Evolutionary conservation across 2,797 vertebrate species (phyloP).

Genomic region (Crypturellus tataupa): DNA sequence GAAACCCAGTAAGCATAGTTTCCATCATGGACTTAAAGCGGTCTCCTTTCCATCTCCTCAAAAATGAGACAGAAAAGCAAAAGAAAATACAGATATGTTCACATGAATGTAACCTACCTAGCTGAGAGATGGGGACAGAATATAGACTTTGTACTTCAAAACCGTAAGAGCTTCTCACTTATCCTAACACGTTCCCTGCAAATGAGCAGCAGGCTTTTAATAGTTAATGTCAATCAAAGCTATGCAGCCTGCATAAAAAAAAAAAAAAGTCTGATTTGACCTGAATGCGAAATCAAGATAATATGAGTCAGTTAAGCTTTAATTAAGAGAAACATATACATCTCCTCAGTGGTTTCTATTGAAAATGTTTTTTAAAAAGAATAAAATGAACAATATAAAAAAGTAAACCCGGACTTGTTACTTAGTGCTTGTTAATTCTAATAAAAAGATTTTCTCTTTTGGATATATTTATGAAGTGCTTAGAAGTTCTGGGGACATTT

Average conservation of each 20-base stretch:
- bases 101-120: not conserved
- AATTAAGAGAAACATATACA: not conserved
- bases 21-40: not conserved
- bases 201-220: not conserved
- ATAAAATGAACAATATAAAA: not conserved
- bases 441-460: not conserved
- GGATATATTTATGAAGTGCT: not conserved
- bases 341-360: not conserved
- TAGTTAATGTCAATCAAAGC: not conserved
- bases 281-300: not conserved
- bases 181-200: not conserved
- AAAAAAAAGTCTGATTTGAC: not conserved
- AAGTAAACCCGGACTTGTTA: not conserved
- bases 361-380: not conserved
- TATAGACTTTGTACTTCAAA: not conserved
- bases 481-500: not conserved
- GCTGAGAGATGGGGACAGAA: not conserved
- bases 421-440: not conserved
- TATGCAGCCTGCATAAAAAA: not conserved
- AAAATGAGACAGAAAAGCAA: not conserved
- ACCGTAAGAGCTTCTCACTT: not conserved
- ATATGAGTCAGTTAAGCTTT: not conserved
- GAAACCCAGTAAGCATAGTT: not conserved
- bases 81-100: not conserved
- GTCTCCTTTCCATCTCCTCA: not conserved